These are phyloP conservation scores for Eristalinus aeneus DNA, from an alignment of 2,888 invertebrate species.

Conservation along the genomic window DNA sequence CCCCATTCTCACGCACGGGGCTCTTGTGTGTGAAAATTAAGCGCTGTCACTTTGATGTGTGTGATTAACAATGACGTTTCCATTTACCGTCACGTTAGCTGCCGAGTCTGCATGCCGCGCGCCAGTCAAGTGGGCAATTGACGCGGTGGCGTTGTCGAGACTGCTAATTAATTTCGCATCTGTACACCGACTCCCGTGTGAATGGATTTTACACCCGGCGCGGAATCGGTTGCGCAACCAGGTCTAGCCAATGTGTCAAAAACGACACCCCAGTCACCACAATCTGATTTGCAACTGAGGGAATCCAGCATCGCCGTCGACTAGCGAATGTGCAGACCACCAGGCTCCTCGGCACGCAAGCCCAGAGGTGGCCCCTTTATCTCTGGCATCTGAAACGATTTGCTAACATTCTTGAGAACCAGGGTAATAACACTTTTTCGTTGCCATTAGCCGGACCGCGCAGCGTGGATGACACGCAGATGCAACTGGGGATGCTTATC, in stretches of 20 bases:
- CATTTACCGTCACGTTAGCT: conserved; percentile 45
- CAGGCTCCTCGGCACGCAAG: conserved; percentile 4
- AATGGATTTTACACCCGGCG: background rate
- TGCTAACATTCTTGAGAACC: conserved; percentile 44
- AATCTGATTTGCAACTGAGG: background rate
- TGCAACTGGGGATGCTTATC: conserved; percentile 45
- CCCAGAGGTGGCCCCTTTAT: conserved; percentile 12
- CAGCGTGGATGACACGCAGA: background rate
- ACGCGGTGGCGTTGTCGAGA: background rate
- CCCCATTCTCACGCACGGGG: conserved; percentile 36
- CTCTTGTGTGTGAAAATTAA: conserved; percentile 39
- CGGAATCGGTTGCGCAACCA: background rate
- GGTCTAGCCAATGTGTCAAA: too few relatives aligned
- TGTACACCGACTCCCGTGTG: background rate
- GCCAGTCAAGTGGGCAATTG: background rate
- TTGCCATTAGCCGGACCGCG: conserved; percentile 31
- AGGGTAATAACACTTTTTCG: conserved; percentile 33
- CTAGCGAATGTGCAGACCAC: background rate
- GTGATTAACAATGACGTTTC: conserved; percentile 53
- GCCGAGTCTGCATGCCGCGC: background rate
- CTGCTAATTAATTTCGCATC: conserved; percentile 14
- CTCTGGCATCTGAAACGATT: conserved; percentile 54
- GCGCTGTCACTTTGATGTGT: conserved; percentile 54
- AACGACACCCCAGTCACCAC: too few relatives aligned
- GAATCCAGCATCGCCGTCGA: background rate